Evolutionary conservation across 2,888 invertebrate genomes (phyloP).

Genomic region (Dolichopus griseipennis): DNA sequence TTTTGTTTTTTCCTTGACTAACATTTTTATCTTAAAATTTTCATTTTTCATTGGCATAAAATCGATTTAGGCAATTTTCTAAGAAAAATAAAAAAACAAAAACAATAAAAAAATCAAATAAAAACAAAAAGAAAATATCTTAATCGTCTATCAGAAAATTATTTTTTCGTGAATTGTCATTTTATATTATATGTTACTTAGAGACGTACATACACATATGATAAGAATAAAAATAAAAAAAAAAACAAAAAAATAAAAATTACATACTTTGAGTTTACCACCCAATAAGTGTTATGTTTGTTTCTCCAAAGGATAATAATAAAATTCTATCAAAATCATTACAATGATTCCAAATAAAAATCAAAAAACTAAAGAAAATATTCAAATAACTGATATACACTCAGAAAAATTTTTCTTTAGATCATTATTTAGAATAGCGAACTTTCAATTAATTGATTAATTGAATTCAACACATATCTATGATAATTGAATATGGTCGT

Average conservation of each 20-base stretch:
- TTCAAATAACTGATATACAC: background rate
- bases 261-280: background rate
- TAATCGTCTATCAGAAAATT: slow-evolving; percentile 1
- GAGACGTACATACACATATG: too few species aligned
- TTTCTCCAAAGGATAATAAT: background rate
- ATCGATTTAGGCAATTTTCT: background rate
- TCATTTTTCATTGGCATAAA: background rate
- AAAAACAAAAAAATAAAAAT: too few species aligned
- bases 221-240: too few species aligned
- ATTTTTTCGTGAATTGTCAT: slow-evolving; percentile 1
- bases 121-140: background rate
- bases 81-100: background rate
- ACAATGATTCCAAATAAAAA: background rate
- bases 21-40: background rate
- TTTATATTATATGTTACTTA: background rate
- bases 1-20: background rate
- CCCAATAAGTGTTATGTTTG: background rate
- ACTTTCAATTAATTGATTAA: too few species aligned
- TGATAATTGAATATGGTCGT: too few species aligned
- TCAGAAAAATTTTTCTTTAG: background rate
- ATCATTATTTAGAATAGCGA: too few species aligned
- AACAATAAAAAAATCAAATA: background rate
- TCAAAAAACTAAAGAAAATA: background rate
- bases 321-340: background rate
- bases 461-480: too few species aligned